Evolutionary conservation across 2,113 vertebrate genomes (phyloP).

Genomic region (Xyliphius kryptos): DNA sequence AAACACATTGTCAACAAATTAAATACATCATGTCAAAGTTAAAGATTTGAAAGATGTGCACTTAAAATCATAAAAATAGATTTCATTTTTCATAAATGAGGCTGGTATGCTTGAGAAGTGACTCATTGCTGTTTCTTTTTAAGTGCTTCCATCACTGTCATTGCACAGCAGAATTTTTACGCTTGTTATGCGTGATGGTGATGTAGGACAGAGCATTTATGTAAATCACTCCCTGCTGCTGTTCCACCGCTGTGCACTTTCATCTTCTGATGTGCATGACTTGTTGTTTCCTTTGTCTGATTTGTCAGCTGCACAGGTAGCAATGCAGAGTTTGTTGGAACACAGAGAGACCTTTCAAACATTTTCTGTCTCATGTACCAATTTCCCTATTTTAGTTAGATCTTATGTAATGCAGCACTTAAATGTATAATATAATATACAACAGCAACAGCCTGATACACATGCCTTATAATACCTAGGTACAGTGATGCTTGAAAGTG

Average conservation of each 20-base stretch:
- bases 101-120: neutral
- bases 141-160: conserved; percentile 20
- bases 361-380: neutral
- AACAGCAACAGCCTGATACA: neutral
- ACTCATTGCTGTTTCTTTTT: conserved; percentile 12
- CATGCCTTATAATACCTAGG: neutral
- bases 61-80: conserved; percentile 3
- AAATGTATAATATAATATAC: neutral
- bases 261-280: conserved; percentile 23
- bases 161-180: neutral
- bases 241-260: conserved; percentile 5
- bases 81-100: neutral
- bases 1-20: neutral
- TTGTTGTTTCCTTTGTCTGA: conserved; percentile 30
- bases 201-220: conserved; percentile 1
- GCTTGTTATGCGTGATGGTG: conserved; percentile 1
- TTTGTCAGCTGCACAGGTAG: conserved; percentile 20
- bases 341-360: neutral
- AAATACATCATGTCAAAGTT: neutral
- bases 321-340: conserved; percentile 10
- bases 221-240: conserved; percentile 6
- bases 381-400: neutral
- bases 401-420: neutral
- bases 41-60: neutral
- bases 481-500: too few species aligned